Conservation (phyloP, 2,113 vertebrate genomes). For the Pteronura brasiliensis region DNA sequence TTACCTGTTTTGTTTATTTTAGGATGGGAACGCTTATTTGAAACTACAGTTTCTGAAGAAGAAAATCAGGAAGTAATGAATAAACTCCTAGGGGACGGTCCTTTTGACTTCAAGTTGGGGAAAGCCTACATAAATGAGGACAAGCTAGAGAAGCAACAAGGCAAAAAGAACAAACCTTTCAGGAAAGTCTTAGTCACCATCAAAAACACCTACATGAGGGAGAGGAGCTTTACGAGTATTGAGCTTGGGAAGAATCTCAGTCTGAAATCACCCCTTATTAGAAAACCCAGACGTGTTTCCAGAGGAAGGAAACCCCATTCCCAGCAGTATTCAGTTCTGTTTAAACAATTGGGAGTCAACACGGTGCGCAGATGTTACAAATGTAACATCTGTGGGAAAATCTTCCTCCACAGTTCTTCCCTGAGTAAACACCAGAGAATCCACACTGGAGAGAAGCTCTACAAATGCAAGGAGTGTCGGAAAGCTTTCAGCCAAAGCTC, state of each 20-base stretch:
- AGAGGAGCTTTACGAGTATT: constrained; percentile 16
- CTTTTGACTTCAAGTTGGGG: constrained; percentile 41
- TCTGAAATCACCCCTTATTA: constrained; percentile 37
- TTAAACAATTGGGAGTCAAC: constrained; percentile 55
- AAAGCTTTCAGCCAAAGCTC: constrained; percentile 78
- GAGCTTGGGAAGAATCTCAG: constrained; percentile 37
- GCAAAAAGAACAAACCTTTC: constrained; percentile 32
- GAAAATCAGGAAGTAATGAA: constrained; percentile 45
- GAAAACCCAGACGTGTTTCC: background rate
- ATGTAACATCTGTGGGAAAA: constrained; percentile 68
- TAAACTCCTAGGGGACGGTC: constrained; percentile 12
- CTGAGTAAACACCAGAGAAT: constrained; percentile 74
- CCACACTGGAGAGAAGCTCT: constrained; percentile 79
- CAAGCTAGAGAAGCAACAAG: constrained; percentile 26
- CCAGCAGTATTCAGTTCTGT: constrained; percentile 57
- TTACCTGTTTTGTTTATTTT: constrained; percentile 56
- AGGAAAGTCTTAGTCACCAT: constrained; percentile 21
- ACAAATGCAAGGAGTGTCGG: constrained; percentile 77
- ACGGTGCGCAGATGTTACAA: constrained; percentile 34
- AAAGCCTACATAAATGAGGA: constrained; percentile 16
- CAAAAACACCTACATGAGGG: constrained; percentile 31
- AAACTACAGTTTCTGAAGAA: constrained; percentile 55
- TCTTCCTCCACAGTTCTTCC: constrained; percentile 74
- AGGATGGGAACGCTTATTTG: constrained; percentile 61
- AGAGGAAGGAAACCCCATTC: constrained; percentile 46